A percentile compares a stretch with the other conserved stretches of the same genome.
Evolutionary conservation across 2,113 vertebrate genomes (phyloP).

Genomic region (Ailuropoda melanoleuca): DNA sequence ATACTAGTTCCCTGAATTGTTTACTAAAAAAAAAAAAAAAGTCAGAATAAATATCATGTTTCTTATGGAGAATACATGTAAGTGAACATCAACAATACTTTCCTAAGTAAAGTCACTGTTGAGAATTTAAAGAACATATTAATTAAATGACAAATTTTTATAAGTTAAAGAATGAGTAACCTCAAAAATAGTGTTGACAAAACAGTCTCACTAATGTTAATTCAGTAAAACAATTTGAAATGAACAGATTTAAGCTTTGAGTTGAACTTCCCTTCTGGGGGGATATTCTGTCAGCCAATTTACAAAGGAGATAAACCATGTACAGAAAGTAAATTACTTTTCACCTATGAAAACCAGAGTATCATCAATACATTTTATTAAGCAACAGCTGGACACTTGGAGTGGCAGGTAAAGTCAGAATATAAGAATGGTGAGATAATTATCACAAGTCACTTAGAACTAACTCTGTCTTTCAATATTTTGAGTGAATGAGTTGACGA

Average conservation of each 20-base stretch:
- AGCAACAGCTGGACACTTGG: background rate
- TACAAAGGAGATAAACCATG: background rate
- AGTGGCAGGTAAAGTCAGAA: background rate
- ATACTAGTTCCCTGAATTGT: background rate
- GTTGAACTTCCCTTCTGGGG: background rate
- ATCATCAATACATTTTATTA: background rate
- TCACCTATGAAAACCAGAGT: background rate
- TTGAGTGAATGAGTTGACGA: background rate
- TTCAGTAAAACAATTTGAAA: background rate
- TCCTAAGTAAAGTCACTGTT: background rate
- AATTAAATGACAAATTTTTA: background rate
- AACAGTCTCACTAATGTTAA: background rate
- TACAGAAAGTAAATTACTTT: background rate
- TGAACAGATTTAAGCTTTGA: background rate
- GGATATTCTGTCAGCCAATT: background rate
- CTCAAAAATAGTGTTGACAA: background rate
- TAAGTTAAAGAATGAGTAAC: slow-evolving; percentile 1
- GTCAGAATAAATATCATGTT: background rate
- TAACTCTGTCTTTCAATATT: background rate
- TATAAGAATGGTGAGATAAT: background rate
- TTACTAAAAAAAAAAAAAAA: background rate
- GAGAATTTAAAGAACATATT: background rate
- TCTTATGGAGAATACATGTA: background rate
- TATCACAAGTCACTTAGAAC: background rate
- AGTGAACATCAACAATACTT: background rate